Evolutionary conservation across 2,888 invertebrate genomes (phyloP).

Genomic region (Drosophila recens): DNA sequence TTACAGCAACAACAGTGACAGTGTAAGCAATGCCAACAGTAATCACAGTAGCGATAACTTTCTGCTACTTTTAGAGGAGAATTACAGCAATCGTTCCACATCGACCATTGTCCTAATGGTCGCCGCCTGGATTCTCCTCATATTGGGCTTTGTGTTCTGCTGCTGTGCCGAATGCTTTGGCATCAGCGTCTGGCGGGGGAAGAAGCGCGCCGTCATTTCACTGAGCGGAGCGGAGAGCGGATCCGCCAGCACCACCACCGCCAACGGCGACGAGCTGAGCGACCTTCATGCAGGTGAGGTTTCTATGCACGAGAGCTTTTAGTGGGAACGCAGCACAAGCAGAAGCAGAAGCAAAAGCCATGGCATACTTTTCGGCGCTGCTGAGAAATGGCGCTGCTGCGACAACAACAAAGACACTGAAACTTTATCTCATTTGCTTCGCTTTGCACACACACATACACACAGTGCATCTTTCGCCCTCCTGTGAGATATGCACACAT

Average conservation of each 20-base stretch:
- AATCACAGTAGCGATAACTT: conserved; percentile 60
- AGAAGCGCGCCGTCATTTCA: conserved; percentile 58
- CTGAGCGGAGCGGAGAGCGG: conserved; percentile 46
- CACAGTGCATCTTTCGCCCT: background rate
- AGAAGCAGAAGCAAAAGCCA: conserved; percentile 9
- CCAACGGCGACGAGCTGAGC: conserved; percentile 26
- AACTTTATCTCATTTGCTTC: conserved; percentile 40
- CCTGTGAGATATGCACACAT: conserved; percentile 5
- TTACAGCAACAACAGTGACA: conserved; percentile 42
- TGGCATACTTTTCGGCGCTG: conserved; percentile 70
- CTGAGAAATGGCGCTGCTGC: conserved; percentile 46
- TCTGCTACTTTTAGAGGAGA: conserved; percentile 71
- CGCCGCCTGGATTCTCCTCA: conserved; percentile 81
- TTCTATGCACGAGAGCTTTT: conserved; percentile 47
- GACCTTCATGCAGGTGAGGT: conserved; percentile 65
- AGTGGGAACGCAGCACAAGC: background rate
- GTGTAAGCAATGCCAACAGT: conserved; percentile 30
- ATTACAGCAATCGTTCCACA: conserved; percentile 66
- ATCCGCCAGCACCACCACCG: conserved; percentile 22
- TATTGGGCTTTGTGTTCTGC: conserved; percentile 82
- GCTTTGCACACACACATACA: conserved; percentile 2
- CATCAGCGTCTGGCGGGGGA: conserved; percentile 71
- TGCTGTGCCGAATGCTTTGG: conserved; percentile 83
- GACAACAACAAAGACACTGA: conserved; percentile 26
- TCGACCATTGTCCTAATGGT: conserved; percentile 83